phyloP scores from a whole-genome alignment of 2,888 invertebrate genomes.

The Drosophila rellima region DNA sequence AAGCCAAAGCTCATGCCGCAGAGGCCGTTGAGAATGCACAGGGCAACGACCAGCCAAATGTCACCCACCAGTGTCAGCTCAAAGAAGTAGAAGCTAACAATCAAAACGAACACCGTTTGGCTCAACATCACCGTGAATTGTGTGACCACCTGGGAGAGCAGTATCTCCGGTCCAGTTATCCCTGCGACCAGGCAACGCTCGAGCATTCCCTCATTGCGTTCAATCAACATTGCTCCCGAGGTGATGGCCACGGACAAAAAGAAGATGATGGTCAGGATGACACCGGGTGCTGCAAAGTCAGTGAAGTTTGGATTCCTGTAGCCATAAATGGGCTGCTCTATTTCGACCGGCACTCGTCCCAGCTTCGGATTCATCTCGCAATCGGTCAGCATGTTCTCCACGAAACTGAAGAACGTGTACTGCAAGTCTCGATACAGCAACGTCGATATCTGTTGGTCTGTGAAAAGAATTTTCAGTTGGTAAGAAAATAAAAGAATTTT shows the following conservation, averaged over 20 bases:
- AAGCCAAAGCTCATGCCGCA: slow-evolving; percentile 98
- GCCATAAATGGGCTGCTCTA: slow-evolving; percentile 91
- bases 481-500: too few relatives aligned
- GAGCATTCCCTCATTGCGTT: slow-evolving; percentile 95
- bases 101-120: slow-evolving; percentile 92
- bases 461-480: slow-evolving; percentile 32
- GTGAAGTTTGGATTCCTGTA: slow-evolving; percentile 93
- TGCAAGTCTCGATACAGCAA: slow-evolving; percentile 91
- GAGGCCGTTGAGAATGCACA: slow-evolving; percentile 93
- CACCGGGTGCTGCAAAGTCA: slow-evolving; percentile 97
- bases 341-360: slow-evolving; percentile 86
- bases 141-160: slow-evolving; percentile 94
- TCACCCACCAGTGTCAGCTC: slow-evolving; percentile 92
- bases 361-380: slow-evolving; percentile 90
- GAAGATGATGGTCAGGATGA: slow-evolving; percentile 96
- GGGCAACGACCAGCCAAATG: slow-evolving; percentile 89
- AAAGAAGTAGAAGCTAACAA: slow-evolving; percentile 92
- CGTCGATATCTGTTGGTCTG: slow-evolving; percentile 96
- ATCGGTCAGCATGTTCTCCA: slow-evolving; percentile 88
- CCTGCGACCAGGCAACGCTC: slow-evolving; percentile 96
- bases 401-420: slow-evolving; percentile 90
- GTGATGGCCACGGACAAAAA: slow-evolving; percentile 97
- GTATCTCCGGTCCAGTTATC: slow-evolving; percentile 91
- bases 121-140: slow-evolving; percentile 95
- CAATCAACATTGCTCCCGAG: slow-evolving; percentile 95